These are phyloP conservation scores for Campaea margaritaria DNA, from an alignment of 2,888 invertebrate species.

Conservation along the genomic window DNA sequence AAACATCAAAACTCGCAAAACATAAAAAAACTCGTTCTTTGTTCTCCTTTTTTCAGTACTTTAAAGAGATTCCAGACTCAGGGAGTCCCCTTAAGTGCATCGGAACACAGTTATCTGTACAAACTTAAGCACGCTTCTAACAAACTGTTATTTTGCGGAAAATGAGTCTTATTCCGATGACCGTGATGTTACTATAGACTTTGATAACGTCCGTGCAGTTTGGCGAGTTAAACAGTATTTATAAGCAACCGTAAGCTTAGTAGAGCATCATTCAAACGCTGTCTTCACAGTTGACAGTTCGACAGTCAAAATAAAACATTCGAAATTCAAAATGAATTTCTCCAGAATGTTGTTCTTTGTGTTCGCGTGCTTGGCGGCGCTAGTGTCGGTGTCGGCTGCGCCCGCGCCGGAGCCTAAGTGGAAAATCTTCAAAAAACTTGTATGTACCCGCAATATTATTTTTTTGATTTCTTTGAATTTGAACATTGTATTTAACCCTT, in stretches of 20 bases:
- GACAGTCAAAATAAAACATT: constrained; percentile 16
- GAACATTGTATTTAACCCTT: too few relatives aligned
- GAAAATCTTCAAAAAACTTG: constrained; percentile 67
- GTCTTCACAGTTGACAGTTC: constrained; percentile 16
- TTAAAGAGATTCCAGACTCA: neutral
- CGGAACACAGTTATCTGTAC: neutral
- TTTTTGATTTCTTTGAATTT: neutral
- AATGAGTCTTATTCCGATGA: neutral
- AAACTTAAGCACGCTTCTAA: neutral
- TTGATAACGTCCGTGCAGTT: neutral
- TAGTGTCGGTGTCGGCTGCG: constrained; percentile 56
- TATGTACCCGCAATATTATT: constrained; percentile 45
- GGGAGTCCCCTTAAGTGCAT: neutral
- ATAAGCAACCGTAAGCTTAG: constrained; percentile 1
- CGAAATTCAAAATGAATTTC: constrained; percentile 59
- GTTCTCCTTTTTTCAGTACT: neutral
- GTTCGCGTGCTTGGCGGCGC: constrained; percentile 56
- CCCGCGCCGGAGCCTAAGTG: constrained; percentile 55
- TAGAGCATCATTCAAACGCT: constrained; percentile 31
- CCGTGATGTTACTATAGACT: neutral
- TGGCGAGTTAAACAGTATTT: constrained; percentile 7
- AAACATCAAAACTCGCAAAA: too few relatives aligned
- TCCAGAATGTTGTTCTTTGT: constrained; percentile 56
- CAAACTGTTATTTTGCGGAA: neutral
- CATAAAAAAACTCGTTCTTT: too few relatives aligned